A percentile compares a stretch with the other conserved stretches of the same genome.
Evolutionary conservation across 2,113 vertebrate genomes (phyloP).

Genomic region (Budorcas taxicolor): DNA sequence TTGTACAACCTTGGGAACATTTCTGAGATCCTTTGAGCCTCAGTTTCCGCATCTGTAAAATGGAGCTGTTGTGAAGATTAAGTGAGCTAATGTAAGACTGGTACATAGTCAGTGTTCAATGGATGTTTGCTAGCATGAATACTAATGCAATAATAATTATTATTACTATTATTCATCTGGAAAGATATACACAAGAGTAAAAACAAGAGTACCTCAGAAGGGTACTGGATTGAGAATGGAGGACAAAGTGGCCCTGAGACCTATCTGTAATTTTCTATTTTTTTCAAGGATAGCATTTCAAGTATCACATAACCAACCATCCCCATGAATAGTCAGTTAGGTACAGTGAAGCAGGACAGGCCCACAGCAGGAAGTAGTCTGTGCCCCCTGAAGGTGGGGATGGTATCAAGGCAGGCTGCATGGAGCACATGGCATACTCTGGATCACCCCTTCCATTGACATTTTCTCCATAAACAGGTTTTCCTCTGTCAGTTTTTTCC

Average conservation of each 20-base stretch:
- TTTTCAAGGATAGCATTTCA: background rate
- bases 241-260: background rate
- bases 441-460: background rate
- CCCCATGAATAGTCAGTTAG: background rate
- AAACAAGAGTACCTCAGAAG: background rate
- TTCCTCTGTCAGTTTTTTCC: background rate
- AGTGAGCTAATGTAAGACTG: background rate
- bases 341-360: background rate
- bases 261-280: background rate
- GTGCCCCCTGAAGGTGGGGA: background rate
- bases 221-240: background rate
- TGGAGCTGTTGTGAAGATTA: background rate
- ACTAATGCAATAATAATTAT: background rate
- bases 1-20: background rate
- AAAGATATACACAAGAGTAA: background rate
- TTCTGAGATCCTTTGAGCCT: background rate
- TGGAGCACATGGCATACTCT: background rate
- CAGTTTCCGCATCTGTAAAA: background rate
- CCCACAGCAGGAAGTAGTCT: background rate
- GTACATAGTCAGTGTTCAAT: background rate
- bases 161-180: background rate
- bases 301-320: background rate
- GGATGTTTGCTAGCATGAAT: background rate
- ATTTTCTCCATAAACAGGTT: background rate
- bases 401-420: rapidly evolving